These are phyloP conservation scores for Sanderia malayensis DNA, from an alignment of 30 jellyfish, hydroid and myxozoan species.

Conservation along the genomic window DNA sequence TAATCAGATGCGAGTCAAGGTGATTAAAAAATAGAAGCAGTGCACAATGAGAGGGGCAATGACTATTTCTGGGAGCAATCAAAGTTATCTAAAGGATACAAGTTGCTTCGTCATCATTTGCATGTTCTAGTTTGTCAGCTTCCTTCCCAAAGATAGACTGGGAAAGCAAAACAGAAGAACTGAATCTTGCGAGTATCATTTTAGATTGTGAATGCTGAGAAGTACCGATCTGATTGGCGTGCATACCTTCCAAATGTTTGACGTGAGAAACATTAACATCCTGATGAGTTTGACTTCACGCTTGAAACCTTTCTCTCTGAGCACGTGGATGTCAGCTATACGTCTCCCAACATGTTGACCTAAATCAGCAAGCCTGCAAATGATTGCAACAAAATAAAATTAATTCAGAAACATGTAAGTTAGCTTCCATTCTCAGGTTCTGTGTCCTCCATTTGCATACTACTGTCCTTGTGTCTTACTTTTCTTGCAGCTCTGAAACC, in stretches of 20 bases:
- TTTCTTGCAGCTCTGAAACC: conserved; percentile 94
- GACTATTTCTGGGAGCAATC: too few relatives aligned
- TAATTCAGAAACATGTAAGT: too few relatives aligned
- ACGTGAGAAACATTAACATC: conserved; percentile 73
- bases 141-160: conserved; percentile 93
- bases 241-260: conserved; percentile 88
- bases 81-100: conserved; percentile 55
- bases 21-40: too few relatives aligned
- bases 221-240: background rate
- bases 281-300: conserved; percentile 80
- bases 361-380: conserved; percentile 63
- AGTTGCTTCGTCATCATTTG: conserved; percentile 95
- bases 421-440: too few relatives aligned
- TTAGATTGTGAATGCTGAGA: background rate
- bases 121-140: conserved; percentile 98
- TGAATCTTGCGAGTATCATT: background rate
- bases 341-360: conserved; percentile 94
- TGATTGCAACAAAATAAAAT: background rate
- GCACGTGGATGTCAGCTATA: conserved; percentile 73
- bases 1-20: too few relatives aligned
- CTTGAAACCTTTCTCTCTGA: conserved; percentile 87
- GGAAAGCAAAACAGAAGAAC: background rate
- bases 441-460: too few relatives aligned
- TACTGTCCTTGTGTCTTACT: too few relatives aligned
- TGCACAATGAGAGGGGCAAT: too few relatives aligned